A percentile compares a stretch with the other conserved stretches of the same genome.
These are phyloP conservation scores for Metellina segmentata DNA, from an alignment of 2,888 invertebrate genomes.

Conservation along the genomic window DNA sequence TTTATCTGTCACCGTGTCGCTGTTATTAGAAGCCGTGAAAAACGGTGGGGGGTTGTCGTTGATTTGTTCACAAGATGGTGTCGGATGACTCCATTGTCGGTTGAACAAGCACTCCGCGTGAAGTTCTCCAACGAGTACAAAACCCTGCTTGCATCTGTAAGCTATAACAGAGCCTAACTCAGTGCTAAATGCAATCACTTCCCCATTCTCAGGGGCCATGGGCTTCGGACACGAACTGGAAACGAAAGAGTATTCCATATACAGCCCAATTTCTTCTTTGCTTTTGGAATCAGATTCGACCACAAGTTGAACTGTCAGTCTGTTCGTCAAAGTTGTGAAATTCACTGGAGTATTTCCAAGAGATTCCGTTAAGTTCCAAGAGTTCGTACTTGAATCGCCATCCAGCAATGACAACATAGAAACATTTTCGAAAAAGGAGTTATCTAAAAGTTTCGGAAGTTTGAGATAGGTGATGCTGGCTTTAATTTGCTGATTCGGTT, in stretches of 20 bases:
- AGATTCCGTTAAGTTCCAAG: conserved; percentile 60
- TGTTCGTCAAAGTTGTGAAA: conserved; percentile 70
- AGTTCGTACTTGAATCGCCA: conserved; percentile 49
- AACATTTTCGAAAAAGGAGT: conserved; percentile 52
- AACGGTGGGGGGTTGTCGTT: conserved; percentile 34
- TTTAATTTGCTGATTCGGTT: conserved; percentile 68
- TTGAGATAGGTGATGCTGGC: conserved; percentile 58
- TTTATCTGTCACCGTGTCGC: conserved; percentile 68
- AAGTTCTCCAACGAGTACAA: conserved; percentile 53
- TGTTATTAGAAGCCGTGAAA: conserved; percentile 63
- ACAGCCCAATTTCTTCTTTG: conserved; percentile 64
- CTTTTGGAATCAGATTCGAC: conserved; percentile 34
- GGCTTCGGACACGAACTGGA: conserved; percentile 69
- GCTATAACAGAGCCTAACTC: conserved; percentile 68
- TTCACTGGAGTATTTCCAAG: conserved; percentile 49
- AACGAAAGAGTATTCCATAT: conserved; percentile 62
- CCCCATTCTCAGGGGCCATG: conserved; percentile 69
- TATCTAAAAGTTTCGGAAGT: conserved; percentile 46
- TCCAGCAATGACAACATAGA: conserved; percentile 61
- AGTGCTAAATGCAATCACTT: conserved; percentile 62
- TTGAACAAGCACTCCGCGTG: conserved; percentile 70
- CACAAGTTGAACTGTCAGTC: conserved; percentile 58
- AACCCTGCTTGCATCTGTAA: conserved; percentile 64
- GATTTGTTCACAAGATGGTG: conserved; percentile 61
- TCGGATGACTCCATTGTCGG: conserved; percentile 71